Conservation (phyloP, 2,113 vertebrate genomes). For the Hucho hucho region DNA sequence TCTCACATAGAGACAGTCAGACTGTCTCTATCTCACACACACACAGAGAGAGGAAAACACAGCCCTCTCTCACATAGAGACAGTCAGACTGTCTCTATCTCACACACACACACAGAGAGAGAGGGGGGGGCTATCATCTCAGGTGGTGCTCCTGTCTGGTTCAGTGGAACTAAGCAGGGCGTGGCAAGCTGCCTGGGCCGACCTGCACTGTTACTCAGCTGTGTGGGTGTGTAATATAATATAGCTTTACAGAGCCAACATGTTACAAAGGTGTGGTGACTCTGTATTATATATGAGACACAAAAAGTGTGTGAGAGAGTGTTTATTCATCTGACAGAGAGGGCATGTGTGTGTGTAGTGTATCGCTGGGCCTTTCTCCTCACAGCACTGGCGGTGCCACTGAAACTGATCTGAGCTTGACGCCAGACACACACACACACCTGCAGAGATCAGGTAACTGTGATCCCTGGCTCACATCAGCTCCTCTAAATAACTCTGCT, state of each 20-base stretch:
- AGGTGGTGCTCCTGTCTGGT: too few species aligned
- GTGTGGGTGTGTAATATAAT: neutral
- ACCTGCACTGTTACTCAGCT: neutral
- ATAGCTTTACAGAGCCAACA: neutral
- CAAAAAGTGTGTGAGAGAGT: neutral
- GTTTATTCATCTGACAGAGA: neutral
- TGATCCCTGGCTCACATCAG: too few species aligned
- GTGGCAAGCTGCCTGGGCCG: neutral
- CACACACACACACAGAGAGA: too few species aligned
- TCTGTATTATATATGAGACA: neutral
- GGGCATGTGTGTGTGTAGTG: neutral
- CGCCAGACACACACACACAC: neutral
- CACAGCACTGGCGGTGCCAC: neutral
- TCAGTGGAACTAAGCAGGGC: neutral
- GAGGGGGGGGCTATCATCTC: too few species aligned
- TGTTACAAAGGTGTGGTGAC: neutral
- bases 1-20: too few species aligned
- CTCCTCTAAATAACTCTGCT: too few species aligned
- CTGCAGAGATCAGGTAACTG: neutral
- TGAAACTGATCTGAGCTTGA: conserved; percentile 1
- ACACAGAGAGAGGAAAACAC: too few species aligned
- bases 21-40: too few species aligned
- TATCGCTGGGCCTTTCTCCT: neutral
- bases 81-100: too few species aligned
- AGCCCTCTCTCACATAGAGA: too few species aligned